These are phyloP conservation scores for Nesoenas mayeri DNA, from an alignment of 2,113 vertebrate genomes.

Conservation along the genomic window DNA sequence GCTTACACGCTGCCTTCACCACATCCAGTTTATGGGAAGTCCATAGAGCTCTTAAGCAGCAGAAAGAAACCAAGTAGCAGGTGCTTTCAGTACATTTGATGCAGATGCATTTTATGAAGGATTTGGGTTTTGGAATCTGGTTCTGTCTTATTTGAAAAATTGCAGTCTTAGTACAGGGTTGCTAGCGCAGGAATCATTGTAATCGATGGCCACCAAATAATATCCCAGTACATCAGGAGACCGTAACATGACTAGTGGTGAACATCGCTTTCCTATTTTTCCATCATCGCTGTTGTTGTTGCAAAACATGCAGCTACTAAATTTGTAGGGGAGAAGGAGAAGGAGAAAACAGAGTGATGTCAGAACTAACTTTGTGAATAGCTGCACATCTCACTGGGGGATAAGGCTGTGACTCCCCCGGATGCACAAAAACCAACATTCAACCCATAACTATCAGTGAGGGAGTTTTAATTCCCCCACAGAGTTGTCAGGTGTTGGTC, in stretches of 20 bases:
- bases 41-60: neutral
- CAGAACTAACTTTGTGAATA: accelerated
- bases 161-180: neutral
- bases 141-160: neutral
- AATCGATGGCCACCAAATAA: neutral
- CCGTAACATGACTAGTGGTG: neutral
- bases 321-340: too few relatives aligned
- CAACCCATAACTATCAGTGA: neutral
- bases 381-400: neutral
- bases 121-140: neutral
- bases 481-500: neutral
- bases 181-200: neutral
- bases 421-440: neutral
- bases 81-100: neutral
- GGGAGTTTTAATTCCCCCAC: neutral
- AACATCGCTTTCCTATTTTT: neutral
- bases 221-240: neutral
- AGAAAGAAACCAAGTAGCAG: neutral
- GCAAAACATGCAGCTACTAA: too few relatives aligned
- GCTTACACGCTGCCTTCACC: neutral
- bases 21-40: neutral
- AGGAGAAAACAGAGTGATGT: neutral
- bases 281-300: accelerated
- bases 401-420: neutral
- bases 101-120: neutral